Base-by-base conservation (phyloP, 2,797 vertebrate species). In the Choloepus didactylus region DNA sequence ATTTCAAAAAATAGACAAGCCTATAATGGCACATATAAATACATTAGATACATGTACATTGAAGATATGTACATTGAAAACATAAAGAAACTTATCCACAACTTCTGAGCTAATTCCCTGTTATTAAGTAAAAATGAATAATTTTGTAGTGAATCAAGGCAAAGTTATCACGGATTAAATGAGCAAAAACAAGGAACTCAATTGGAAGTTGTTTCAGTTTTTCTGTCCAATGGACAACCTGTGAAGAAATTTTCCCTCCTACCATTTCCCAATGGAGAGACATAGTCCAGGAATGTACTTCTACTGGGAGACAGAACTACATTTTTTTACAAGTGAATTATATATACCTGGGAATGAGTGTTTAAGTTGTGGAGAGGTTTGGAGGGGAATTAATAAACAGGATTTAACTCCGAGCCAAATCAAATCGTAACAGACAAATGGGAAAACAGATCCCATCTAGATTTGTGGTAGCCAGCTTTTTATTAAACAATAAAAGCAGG, bases 201-300 rank as follows among this genome's bases (percentile, higher is more conserved):
- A 56, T 14, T 70, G 15, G 11, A 6, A 86, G 31, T 82, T 31
- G 31, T 82, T 31, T 95, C n/a, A 87, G n/a, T 12, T 94, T 84
- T 86, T 93, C 79, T 89, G 62, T 83, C 69, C 80, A 51, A 46
- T 90, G 82, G 94, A 96, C 49, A 95, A 51, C 19, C 41, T 29
- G 41, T 64, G 23, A 87, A 89, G 38, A 96, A 88, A 18, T 35
- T 92, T 60, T 86, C 38, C 44, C 56, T 89, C 12, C 54, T 72
- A 54, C 51, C 60, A 70, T 90, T 93, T 93, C 86, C 84, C 82
- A 72, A 95, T 93, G 35, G 35, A 94, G 18, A 96, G 9, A 41
- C 19, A 49, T 82, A 96, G 88, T 96, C 75, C 77, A 92, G 49
- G 69, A 97, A 96, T 82, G 72, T 95, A 72, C 38, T 95, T 87